Evolutionary conservation across 2,797 vertebrate species (phyloP), one percentile per base, ranked within the genome.

Genomic region (Hylomyscus alleni): DNA sequence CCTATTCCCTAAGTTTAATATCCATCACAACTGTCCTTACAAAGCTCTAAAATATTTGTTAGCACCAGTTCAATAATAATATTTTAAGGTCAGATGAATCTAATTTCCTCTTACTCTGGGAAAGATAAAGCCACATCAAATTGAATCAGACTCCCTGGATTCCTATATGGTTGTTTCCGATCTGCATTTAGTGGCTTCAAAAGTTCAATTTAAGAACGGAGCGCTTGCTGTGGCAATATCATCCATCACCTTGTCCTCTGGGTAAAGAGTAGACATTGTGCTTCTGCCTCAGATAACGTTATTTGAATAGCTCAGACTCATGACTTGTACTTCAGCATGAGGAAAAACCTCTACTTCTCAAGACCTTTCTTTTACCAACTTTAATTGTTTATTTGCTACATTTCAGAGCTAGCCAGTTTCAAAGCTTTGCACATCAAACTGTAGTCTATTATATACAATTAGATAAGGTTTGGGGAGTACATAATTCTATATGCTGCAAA

Each of bases 81-180:
- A 95, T 92, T 92, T 96, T n/a, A 60, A 82, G 11, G 34, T 82
- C 56, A 87, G 22, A 69, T 86, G 19, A 4, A 85, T 95, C 58
- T 90, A 87, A 95, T 95, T 97, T 95, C 47, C 34, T 97, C 91
- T 93, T 87, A 44, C 76, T 47, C 5, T n/a, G 77, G 34, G 20
- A 75, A 95, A 92, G 86, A 78, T 90, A 90, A 95, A 96, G 83
- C 8, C 69, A 81, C 77, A 91, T 96, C 85, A 91, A 94, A 94
- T 90, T 87, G 85, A 94, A 91, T 58, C 50, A 84, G 44, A 24
- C n/a, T 73, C 83, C 14, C 8, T 22, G 10, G 8, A 62, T 93
- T 80, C 56, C 91, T 84, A 9, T 40, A 37, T 76, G 58, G 26
- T n/a, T 78, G 83, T 93, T 96, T 97, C 90, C 56, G 24, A 88